Percentiles rank a stretch among this genome's conserved stretches.
Conservation (phyloP, 2,113 vertebrate species). For the Blennius ocellaris region DNA sequence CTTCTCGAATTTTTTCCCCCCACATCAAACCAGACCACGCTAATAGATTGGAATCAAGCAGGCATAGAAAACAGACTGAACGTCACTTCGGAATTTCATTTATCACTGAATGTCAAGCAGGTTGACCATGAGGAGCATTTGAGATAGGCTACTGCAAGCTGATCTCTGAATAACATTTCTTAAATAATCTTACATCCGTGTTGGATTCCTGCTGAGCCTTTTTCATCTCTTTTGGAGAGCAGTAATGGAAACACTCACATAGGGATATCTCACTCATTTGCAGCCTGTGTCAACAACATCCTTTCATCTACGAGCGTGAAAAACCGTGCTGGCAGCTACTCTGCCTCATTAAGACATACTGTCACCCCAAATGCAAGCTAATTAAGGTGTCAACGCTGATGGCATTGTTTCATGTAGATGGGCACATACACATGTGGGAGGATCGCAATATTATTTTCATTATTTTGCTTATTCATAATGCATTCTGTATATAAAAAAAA, state of each 20-base stretch:
- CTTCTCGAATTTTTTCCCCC: no score
- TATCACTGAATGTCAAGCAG: not conserved
- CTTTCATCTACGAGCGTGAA: conserved; percentile 71
- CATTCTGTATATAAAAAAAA: no score
- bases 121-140: not conserved
- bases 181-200: conserved; percentile 8
- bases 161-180: not conserved
- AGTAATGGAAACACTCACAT: conserved; percentile 41
- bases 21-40: no score
- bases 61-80: no score
- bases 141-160: not conserved
- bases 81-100: not conserved
- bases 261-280: conserved; percentile 63
- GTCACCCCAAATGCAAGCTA: conserved; percentile 68
- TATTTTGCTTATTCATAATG: conserved; percentile 8
- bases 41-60: no score
- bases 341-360: conserved; percentile 73
- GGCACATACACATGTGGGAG: conserved; percentile 40
- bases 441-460: conserved; percentile 21
- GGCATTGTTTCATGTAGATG: conserved; percentile 60
- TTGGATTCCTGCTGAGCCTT: conserved; percentile 22
- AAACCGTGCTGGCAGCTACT: conserved; percentile 61
- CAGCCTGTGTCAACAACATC: conserved; percentile 65
- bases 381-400: conserved; percentile 76
- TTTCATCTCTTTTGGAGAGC: conserved; percentile 1